phyloP scores from a whole-genome alignment of 2,797 vertebrate species.

The Cyprinodon diabolis region DNA sequence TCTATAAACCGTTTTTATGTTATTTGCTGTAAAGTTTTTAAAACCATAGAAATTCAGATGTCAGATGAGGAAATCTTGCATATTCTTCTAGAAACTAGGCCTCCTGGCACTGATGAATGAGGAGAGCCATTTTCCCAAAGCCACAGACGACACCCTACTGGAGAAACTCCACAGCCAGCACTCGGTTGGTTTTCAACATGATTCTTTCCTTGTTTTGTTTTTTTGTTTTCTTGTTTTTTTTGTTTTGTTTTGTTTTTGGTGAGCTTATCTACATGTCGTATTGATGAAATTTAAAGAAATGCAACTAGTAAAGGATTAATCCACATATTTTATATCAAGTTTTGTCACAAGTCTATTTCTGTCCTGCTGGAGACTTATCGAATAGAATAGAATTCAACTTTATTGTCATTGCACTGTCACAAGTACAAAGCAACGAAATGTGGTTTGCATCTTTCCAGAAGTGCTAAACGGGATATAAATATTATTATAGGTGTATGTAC shows the following conservation, averaged over 20 bases:
- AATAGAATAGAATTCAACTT: too few species aligned
- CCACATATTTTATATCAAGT: background rate
- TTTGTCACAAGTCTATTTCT: background rate
- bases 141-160: conserved; percentile 91
- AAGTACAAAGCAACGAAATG: too few species aligned
- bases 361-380: background rate
- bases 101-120: conserved; percentile 95
- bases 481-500: too few species aligned
- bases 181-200: conserved; percentile 77
- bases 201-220: background rate
- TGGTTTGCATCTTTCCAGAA: too few species aligned
- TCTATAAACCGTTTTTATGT: background rate
- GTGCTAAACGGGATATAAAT: too few species aligned
- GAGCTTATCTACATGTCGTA: background rate
- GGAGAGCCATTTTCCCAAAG: conserved; percentile 98
- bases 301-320: background rate
- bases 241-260: background rate
- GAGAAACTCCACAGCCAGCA: conserved; percentile 95
- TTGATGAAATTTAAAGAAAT: background rate
- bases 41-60: background rate
- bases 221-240: background rate
- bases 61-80: background rate
- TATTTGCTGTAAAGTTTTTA: background rate
- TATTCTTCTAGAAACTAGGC: conserved; percentile 90
- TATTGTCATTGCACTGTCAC: too few species aligned